Percentiles rank a stretch among this genome's conserved stretches.
phyloP scores from a whole-genome alignment of 2,113 vertebrate genomes.

The Pseudonaja textilis region DNA sequence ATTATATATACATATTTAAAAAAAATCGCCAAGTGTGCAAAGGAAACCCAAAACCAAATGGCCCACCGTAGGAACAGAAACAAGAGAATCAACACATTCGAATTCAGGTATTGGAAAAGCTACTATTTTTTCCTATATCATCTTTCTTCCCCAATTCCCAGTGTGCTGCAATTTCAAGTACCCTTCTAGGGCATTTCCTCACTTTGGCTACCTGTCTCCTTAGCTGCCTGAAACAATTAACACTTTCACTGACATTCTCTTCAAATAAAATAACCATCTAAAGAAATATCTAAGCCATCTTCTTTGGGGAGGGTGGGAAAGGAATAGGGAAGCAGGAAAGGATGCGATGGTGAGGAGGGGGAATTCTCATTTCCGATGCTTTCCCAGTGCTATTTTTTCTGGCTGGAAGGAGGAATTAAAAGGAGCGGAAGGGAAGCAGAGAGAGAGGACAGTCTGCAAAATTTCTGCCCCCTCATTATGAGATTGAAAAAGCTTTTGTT shows the following conservation, averaged over 20 bases:
- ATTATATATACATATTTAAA: no score
- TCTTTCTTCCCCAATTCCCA: not conserved
- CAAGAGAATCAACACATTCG: not conserved
- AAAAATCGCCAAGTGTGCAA: not conserved
- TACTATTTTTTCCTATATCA: not conserved
- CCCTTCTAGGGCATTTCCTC: no score
- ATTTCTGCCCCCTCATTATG: not conserved
- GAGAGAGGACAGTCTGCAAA: not conserved
- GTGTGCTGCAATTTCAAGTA: not conserved
- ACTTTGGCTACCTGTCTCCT: not conserved
- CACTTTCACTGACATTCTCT: not conserved
- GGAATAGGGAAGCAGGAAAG: not conserved
- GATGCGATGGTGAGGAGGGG: no score
- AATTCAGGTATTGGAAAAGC: not conserved
- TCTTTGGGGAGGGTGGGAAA: not conserved
- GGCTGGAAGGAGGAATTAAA: not conserved
- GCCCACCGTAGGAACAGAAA: not conserved
- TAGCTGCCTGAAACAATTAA: not conserved
- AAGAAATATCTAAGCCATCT: not conserved
- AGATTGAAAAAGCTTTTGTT: not conserved
- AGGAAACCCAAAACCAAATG: not conserved
- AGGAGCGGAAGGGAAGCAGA: not conserved
- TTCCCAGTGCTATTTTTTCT: no score
- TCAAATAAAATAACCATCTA: not conserved
- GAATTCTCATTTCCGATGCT: not conserved